Base-by-base conservation (phyloP, 2,113 vertebrate species). In the Apeltes quadracus region DNA sequence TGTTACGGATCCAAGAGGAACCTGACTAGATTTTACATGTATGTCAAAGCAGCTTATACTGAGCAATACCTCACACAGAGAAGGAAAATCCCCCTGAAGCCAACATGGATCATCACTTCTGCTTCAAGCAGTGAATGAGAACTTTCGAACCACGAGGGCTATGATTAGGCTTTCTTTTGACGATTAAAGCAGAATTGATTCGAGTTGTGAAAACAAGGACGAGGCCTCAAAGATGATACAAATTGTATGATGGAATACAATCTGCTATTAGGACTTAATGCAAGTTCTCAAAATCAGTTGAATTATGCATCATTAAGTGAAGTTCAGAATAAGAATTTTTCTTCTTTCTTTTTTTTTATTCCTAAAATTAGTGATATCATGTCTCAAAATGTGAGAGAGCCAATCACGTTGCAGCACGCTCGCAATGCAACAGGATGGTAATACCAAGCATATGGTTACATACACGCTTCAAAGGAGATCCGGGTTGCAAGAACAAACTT, bases 361-460 rank as follows among this genome's bases (percentile, higher is more conserved):
- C 62, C 10, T 3, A 32, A 64, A 51, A 81, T 72, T 67, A 81
- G 51, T 23, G 62, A 84, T 65, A 69, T 44, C 57, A 62, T 65
- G 61, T 88, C 68, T 63, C 15, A 69, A 72, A 79, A 76, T 50
- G 61, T 68, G 43, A 61, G 67, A 41, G 73, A 41, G 73, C 62
- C 63, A 44, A 78, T 86, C 79, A 78, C 76, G 77, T 46, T 81
- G 76, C 73, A 57, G 74, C 85, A 78, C n/a, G 15, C 63, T 75
- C 1, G 9, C 48, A 84, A 77, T 79, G 76, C 55, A 70, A 76
- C 51, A 27, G 57, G 65, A 73, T 81, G 74, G 67, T 91, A 90
- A 92, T 88, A 79, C 75, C 75, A 78, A 92, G 87, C 92, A 92
- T 85, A 90, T 90, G 91, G 72, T 71, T 78, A 62, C 75, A 81